These are phyloP conservation scores for Scaptomyza graminum DNA, from an alignment of 1,140 invertebrate genomes.

Conservation along the genomic window DNA sequence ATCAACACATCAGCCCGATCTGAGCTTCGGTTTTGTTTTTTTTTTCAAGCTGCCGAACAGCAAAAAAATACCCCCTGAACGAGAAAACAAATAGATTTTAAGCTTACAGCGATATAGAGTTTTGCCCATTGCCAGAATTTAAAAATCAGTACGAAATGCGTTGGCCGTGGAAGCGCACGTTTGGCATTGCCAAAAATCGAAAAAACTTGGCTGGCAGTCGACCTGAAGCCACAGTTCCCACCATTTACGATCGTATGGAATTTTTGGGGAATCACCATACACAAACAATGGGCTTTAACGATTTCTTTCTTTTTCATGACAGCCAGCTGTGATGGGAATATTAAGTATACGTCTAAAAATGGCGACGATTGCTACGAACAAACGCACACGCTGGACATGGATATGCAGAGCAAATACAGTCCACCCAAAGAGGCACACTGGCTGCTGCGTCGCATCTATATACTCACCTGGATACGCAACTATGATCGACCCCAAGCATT, in stretches of 20 bases:
- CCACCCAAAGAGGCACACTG: conserved; percentile 67
- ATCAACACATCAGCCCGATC: conserved; percentile 8
- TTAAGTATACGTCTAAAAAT: conserved; percentile 67
- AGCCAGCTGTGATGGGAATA: conserved; percentile 72
- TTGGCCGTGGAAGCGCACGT: conserved; percentile 73
- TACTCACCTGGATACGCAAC: conserved; percentile 87
- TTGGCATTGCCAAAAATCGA: conserved; percentile 41
- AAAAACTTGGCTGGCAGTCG: neutral
- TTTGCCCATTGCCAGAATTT: conserved; percentile 50
- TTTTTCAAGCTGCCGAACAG: conserved; percentile 11
- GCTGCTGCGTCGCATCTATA: conserved; percentile 84
- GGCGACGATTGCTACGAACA: conserved; percentile 53
- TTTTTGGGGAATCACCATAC: neutral
- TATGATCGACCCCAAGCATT: conserved; percentile 86
- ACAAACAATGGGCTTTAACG: neutral
- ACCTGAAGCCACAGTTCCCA: conserved; percentile 23
- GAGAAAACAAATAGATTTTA: conserved; percentile 48
- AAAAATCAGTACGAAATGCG: conserved; percentile 72
- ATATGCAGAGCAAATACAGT: conserved; percentile 64
- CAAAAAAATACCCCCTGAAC: conserved; percentile 48
- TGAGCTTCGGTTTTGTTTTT: neutral
- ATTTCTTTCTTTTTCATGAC: conserved; percentile 26
- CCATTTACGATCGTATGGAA: conserved; percentile 71
- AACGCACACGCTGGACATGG: conserved; percentile 53
- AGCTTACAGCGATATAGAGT: conserved; percentile 47